phyloP scores from a whole-genome alignment of 2,113 vertebrate species.

The Phoxinus phoxinus region DNA sequence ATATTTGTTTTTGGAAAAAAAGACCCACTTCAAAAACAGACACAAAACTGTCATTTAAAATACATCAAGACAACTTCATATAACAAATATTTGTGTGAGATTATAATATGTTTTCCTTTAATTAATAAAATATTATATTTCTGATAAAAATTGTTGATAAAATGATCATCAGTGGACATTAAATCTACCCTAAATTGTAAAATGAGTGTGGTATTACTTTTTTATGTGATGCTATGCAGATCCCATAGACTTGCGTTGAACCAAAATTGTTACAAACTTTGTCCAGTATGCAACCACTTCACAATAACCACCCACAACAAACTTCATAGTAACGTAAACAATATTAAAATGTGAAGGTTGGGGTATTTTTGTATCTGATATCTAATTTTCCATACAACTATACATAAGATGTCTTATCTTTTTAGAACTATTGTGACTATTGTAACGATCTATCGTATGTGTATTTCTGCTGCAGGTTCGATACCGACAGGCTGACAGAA shows the following conservation, averaged over 20 bases:
- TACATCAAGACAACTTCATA: neutral
- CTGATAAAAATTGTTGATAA: neutral
- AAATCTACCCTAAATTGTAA: neutral
- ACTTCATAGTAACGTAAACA: too few relatives aligned
- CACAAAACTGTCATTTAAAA: neutral
- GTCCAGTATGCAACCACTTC: neutral
- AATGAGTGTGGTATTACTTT: neutral
- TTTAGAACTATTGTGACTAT: neutral
- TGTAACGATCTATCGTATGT: neutral
- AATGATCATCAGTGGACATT: neutral
- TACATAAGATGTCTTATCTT: neutral
- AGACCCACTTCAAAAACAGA: neutral
- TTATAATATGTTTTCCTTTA: neutral
- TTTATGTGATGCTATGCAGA: neutral
- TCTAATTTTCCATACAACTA: neutral
- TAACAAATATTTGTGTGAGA: neutral
- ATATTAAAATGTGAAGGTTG: too few relatives aligned
- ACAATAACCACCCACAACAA: neutral
- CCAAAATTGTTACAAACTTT: neutral
- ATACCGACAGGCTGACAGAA: neutral
- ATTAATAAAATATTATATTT: neutral
- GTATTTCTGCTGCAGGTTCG: slow-evolving; percentile 36
- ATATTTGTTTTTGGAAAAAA: too few relatives aligned
- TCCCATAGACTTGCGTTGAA: neutral
- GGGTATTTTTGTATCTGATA: neutral